Base-by-base conservation (phyloP, 2,113 vertebrate species). In the Phodopus roborovskii region DNA sequence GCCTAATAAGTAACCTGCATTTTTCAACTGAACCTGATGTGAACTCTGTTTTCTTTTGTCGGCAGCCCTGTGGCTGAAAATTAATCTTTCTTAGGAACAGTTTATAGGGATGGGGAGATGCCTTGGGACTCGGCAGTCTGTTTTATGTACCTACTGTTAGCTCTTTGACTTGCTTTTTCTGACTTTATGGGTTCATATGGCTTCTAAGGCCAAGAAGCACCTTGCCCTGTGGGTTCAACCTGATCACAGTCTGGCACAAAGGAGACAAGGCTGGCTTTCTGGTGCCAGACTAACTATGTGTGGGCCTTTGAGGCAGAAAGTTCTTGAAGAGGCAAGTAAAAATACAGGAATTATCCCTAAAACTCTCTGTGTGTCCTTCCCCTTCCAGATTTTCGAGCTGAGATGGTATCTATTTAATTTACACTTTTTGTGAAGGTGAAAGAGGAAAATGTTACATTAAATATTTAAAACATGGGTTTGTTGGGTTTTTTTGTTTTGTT, bases 91-190 rank as follows among this genome's bases (percentile, higher is more conserved):
- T 94, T 19, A 56, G 13, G 45, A 94, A 75, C 17, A 95, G 24
- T 81, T 91, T 90, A 50, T 83, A 62, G 13, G 77, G 36, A 11
- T 84, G 20, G 42, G 58, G 82, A 60, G 50, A 36, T 68, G 88
- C 92, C 58, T 83, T 83, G 60, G 36, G 75, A 45, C 56, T 88
- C 53, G 75, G 15, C 48, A 3, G 92, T 64, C 78, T 81, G 56
- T 33, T 0, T 33, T 89, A 66, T 74, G 62, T 10, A n/a, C 5
- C 74, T 10, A 45, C 7, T 22, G 45, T 88, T 82, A 88, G 64
- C 30, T 79, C 87, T 91, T 92, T 70, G 26, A 70, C 91, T 93
- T 70, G 66, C 82, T 85, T 93, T 94, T 92, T 81, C 87, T 84
- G 48, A n/a, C 89, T 84, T 87, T 88, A 71, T 83, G n/a, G 39